Conservation (phyloP, 2,797 vertebrate genomes). For the Pseudomugil tenellus region DNA sequence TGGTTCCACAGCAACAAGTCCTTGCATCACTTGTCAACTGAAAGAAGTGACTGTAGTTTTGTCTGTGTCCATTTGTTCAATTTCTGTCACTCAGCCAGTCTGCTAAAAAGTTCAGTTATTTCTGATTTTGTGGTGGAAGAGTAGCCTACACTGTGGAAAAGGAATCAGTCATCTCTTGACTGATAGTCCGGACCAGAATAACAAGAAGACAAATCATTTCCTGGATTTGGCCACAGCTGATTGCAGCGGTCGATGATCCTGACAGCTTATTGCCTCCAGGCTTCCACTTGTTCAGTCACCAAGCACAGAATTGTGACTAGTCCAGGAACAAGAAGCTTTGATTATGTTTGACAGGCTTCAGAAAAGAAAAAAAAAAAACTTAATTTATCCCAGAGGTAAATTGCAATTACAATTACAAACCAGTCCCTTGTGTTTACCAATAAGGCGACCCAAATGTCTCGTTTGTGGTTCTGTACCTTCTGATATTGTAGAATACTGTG, state of each 20-base stretch:
- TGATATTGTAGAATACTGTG: constrained; percentile 40
- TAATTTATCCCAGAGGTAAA: too few species aligned
- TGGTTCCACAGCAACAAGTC: constrained; percentile 71
- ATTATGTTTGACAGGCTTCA: constrained; percentile 70
- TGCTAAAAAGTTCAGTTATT: constrained; percentile 57
- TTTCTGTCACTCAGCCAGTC: constrained; percentile 61
- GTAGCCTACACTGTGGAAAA: constrained; percentile 49
- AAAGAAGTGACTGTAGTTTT: constrained; percentile 60
- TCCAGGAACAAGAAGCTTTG: constrained; percentile 64
- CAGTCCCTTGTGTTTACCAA: constrained; percentile 53
- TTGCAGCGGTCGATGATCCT: constrained; percentile 72
- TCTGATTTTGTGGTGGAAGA: constrained; percentile 65
- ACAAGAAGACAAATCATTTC: constrained; percentile 70
- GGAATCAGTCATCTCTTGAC: constrained; percentile 59
- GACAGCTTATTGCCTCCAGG: constrained; percentile 79
- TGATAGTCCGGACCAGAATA: constrained; percentile 56
- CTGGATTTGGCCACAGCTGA: constrained; percentile 75
- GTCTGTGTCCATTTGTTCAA: constrained; percentile 54
- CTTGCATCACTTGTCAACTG: constrained; percentile 59
- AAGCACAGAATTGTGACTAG: constrained; percentile 63
- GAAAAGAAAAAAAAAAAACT: constrained; percentile 25
- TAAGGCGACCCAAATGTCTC: constrained; percentile 51
- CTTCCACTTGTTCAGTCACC: constrained; percentile 67
- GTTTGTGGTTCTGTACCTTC: constrained; percentile 51
- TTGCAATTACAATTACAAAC: constrained; percentile 11